A percentile compares a stretch with the other conserved stretches of the same genome.
phyloP scores from a whole-genome alignment of 2,797 vertebrate genomes.

The Gymnoscopelus braueri region DNA sequence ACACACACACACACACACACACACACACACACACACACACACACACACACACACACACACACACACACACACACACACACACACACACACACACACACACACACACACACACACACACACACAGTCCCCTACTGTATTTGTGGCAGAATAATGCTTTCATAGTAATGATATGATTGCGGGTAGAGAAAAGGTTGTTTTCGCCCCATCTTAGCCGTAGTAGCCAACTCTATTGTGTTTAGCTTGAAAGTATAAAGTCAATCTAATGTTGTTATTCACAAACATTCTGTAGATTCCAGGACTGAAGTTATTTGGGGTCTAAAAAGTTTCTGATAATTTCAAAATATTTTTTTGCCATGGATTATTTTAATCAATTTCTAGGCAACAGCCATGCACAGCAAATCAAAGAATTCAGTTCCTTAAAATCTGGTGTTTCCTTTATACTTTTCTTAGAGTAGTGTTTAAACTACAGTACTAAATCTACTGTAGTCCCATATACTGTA shows the following conservation, averaged over 20 bases:
- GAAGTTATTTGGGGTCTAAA: constrained; percentile 66
- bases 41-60: neutral
- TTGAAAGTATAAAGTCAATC: constrained; percentile 48
- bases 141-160: constrained; percentile 39
- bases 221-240: constrained; percentile 47
- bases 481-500: constrained; percentile 16
- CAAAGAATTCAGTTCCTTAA: neutral
- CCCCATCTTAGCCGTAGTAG: constrained; percentile 46
- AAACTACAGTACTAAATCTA: constrained; percentile 8
- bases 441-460: constrained; percentile 14
- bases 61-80: constrained; percentile 17
- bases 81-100: neutral
- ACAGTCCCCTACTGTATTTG: neutral
- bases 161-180: constrained; percentile 39
- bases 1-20: neutral
- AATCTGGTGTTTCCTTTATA: neutral
- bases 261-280: constrained; percentile 56
- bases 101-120: neutral
- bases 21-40: neutral
- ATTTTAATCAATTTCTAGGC: neutral
- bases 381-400: neutral
- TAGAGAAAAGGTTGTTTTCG: constrained; percentile 28
- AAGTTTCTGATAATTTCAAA: constrained; percentile 37
- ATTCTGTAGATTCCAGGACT: constrained; percentile 63
- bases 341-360: constrained; percentile 28